phyloP scores from a whole-genome alignment of 2,113 vertebrate genomes.

The Megaceryle torquata region DNA sequence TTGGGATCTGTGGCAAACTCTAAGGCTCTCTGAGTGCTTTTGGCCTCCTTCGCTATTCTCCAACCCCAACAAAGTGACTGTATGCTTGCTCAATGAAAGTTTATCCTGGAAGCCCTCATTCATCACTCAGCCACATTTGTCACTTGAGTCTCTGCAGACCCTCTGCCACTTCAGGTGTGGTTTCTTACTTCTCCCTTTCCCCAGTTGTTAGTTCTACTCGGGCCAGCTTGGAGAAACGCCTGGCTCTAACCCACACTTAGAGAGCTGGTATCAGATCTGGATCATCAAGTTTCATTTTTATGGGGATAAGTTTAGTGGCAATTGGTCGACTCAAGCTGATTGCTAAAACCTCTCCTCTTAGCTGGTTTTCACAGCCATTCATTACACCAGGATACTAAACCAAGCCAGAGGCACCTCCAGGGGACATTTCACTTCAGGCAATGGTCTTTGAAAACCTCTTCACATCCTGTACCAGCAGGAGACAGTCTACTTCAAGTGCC shows the following conservation, averaged over 20 bases:
- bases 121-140: conserved; percentile 33
- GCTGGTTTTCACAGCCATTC: neutral
- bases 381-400: neutral
- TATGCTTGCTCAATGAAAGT: conserved; percentile 31
- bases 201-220: neutral
- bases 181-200: conserved; percentile 9
- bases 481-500: neutral
- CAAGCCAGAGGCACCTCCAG: neutral
- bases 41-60: conserved; percentile 14
- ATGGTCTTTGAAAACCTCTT: neutral
- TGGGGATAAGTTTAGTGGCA: conserved; percentile 46
- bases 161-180: conserved; percentile 62
- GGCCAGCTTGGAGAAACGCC: conserved; percentile 1
- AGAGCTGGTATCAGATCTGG: conserved; percentile 69
- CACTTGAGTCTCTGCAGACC: conserved; percentile 62
- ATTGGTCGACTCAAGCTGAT: neutral
- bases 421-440: neutral
- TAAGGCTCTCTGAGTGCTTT: neutral
- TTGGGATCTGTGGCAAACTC: conserved; percentile 40
- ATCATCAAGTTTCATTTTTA: conserved; percentile 12
- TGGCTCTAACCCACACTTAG: conserved; percentile 48
- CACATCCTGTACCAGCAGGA: neutral
- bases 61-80: neutral
- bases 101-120: conserved; percentile 52
- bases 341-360: neutral